Conservation (phyloP, 2,113 vertebrate genomes). For the Psettodes erumei region DNA sequence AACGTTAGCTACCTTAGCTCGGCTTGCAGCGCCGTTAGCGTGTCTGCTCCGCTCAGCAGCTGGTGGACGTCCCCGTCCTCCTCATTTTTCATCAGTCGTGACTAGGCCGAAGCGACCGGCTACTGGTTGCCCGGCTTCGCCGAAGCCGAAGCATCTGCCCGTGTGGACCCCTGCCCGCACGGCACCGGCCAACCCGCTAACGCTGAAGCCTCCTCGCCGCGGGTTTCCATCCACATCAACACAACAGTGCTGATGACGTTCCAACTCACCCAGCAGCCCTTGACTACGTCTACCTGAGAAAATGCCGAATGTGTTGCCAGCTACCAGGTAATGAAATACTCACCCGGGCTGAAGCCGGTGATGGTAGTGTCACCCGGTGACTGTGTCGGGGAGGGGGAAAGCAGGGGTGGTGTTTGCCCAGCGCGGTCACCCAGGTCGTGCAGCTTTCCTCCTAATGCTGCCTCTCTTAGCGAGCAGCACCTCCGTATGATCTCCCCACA, state of each 20-base stretch:
- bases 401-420: conserved; percentile 17
- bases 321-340: conserved; percentile 38
- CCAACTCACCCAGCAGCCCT: conserved; percentile 57
- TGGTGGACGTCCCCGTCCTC: conserved; percentile 42
- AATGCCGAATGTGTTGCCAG: neutral
- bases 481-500: conserved; percentile 58
- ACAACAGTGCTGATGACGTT: conserved; percentile 43
- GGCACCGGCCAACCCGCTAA: conserved; percentile 1
- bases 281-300: conserved; percentile 48
- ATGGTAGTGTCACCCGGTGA: conserved; percentile 15
- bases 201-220: conserved; percentile 24
- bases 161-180: neutral
- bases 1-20: conserved; percentile 60
- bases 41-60: conserved; percentile 29
- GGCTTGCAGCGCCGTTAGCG: conserved; percentile 40
- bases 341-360: conserved; percentile 48
- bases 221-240: conserved; percentile 48
- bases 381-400: neutral
- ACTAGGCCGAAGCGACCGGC: conserved; percentile 60
- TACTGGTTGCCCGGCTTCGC: conserved; percentile 21
- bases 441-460: conserved; percentile 41
- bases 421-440: conserved; percentile 61
- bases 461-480: conserved; percentile 33
- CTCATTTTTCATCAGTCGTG: conserved; percentile 55
- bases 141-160: conserved; percentile 18